Base-by-base conservation (phyloP, 2,113 vertebrate genomes). In the Riparia riparia region DNA sequence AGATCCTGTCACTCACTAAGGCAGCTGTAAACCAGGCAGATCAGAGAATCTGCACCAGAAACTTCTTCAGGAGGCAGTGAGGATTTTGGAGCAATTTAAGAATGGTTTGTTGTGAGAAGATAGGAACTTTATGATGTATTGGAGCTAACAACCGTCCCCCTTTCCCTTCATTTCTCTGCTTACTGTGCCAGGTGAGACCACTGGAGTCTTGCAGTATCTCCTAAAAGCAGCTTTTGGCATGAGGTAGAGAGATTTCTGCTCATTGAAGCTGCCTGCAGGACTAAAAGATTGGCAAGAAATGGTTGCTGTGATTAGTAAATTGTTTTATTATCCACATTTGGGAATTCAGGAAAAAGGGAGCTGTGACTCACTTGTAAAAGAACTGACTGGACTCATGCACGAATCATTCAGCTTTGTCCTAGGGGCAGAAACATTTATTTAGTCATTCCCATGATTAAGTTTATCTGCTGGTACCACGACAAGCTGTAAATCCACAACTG, bases 301-400 rank as follows among this genome's bases (percentile, higher is more conserved):
- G 65, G 69, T 78, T 60, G 41, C 73, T 76, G 83, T 68, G 77
- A 45, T 91, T 65, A 72, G 81, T 60, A 76, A 96, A 45, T 49
- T 83, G 41, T 19, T 86, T 61, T 65, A 37, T 87, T 68, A 31
- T 45, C 84, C 82, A 29, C 87, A 34, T 69, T 90, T 60, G 81
- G 66, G 70, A 78, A 47, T 79, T 89, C 83, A 84, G 84, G 94
- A 45, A 50, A 24, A 85, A 89, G 72, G 82, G 73, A 64, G 28
- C 41, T 39, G 69, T 96, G 95, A 96, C 19, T 96, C 93, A 91
- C 49, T 88, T 16, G 37, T n/a, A 69, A 88, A 96, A 85, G 50
- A 96, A 85, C 78, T 84, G 80, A 91, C 91, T 74, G n/a, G 86
- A 45, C 50, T 82, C 64, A 22, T 4, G 22, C 70, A 28, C 21